These are phyloP conservation scores for Orchesella flavescens DNA, from an alignment of 2,888 invertebrate genomes.

Conservation along the genomic window DNA sequence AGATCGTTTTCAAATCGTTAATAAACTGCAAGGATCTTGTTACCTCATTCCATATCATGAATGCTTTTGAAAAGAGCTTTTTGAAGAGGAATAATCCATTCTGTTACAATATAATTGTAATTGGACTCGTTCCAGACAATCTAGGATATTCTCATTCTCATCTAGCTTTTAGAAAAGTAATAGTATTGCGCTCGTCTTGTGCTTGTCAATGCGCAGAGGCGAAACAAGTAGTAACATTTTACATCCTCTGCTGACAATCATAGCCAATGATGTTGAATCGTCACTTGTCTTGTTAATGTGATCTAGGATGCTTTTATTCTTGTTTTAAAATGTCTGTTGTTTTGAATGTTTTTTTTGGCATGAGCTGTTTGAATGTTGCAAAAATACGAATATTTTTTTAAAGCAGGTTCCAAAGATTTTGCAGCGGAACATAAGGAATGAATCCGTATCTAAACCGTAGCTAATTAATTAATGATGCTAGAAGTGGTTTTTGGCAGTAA, in stretches of 20 bases:
- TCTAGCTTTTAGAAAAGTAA: no score
- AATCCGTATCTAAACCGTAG: constrained; percentile 19
- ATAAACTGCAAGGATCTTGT: no score
- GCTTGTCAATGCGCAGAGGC: no score
- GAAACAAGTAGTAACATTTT: no score
- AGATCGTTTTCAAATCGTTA: not conserved
- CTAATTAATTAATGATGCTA: constrained; percentile 54
- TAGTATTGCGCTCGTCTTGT: no score
- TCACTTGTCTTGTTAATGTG: constrained; percentile 15
- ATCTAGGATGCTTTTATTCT: not conserved
- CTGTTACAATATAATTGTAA: not conserved
- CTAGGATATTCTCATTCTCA: no score
- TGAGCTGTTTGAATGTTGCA: not conserved
- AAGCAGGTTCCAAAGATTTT: constrained; percentile 19
- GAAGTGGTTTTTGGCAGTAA: constrained; percentile 37
- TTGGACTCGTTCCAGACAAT: not conserved
- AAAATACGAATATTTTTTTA: no score
- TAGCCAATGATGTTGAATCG: not conserved
- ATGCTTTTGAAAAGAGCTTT: no score
- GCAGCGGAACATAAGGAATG: constrained; percentile 43
- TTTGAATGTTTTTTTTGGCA: not conserved
- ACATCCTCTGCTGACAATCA: no score
- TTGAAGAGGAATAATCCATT: no score
- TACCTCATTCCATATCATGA: no score
- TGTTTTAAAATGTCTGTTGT: no score